Conservation (phyloP, 2,797 vertebrate species). For the Serranus cabrilla region DNA sequence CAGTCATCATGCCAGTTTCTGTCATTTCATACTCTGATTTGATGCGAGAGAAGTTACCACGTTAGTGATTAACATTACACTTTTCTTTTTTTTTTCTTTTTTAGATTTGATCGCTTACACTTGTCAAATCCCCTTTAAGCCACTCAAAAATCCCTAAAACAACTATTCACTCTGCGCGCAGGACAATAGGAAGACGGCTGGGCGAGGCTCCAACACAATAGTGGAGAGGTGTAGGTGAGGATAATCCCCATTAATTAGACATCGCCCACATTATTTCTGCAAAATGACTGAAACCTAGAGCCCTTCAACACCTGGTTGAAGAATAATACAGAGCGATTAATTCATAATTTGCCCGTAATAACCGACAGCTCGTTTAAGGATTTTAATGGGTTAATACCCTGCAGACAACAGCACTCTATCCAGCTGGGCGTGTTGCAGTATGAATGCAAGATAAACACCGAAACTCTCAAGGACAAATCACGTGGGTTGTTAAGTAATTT, state of each 20-base stretch:
- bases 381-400: constrained; percentile 66
- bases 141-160: constrained; percentile 81
- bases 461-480: constrained; percentile 56
- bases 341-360: constrained; percentile 13
- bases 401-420: constrained; percentile 48
- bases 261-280: constrained; percentile 73
- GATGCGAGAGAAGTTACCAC: constrained; percentile 43
- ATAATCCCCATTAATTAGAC: constrained; percentile 88
- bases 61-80: constrained; percentile 56
- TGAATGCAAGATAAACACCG: constrained; percentile 26
- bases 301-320: constrained; percentile 63
- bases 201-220: constrained; percentile 62
- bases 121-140: constrained; percentile 72
- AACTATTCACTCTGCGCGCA: constrained; percentile 67
- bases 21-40: constrained; percentile 38
- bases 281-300: constrained; percentile 79
- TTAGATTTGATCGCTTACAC: constrained; percentile 58
- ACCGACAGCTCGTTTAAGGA: constrained; percentile 14
- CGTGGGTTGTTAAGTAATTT: neutral
- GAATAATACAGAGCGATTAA: constrained; percentile 69
- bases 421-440: constrained; percentile 33
- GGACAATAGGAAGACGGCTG: constrained; percentile 66
- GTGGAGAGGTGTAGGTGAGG: constrained; percentile 71
- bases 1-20: constrained; percentile 58
- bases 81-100: no score